These are phyloP conservation scores for Bombus sibiricus DNA, from an alignment of 1,140 invertebrate species.

Conservation along the genomic window DNA sequence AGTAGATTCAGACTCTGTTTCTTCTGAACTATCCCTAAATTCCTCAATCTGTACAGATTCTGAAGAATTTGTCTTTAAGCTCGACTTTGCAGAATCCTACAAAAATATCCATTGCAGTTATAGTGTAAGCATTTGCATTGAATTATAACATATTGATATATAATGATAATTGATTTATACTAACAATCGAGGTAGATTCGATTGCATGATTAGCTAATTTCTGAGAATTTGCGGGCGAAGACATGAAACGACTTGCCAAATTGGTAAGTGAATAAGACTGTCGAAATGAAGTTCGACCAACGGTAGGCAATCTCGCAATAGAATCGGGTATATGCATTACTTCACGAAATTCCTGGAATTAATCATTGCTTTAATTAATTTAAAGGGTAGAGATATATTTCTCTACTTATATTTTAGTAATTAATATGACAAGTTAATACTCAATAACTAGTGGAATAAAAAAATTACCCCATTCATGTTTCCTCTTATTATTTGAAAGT, in stretches of 20 bases:
- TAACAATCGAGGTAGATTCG: conserved; percentile 50
- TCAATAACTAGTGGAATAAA: neutral
- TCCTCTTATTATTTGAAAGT: conserved; percentile 83
- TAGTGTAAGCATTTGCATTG: neutral
- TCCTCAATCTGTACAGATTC: conserved; percentile 79
- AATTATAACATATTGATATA: neutral
- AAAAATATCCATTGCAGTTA: conserved; percentile 13
- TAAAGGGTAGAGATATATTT: neutral
- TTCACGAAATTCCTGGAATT: conserved; percentile 84
- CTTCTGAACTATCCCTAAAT: conserved; percentile 72
- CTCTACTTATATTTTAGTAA: no score
- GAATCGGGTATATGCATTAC: conserved; percentile 83
- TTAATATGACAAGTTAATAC: neutral
- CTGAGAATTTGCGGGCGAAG: conserved; percentile 69
- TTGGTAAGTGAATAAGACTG: conserved; percentile 83
- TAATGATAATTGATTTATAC: conserved; percentile 47
- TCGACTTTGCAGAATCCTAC: conserved; percentile 74
- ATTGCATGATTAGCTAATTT: conserved; percentile 56
- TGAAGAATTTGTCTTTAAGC: conserved; percentile 70
- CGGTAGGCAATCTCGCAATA: conserved; percentile 78
- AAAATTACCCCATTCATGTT: conserved; percentile 77
- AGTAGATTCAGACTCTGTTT: conserved; percentile 73
- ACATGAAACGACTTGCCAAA: conserved; percentile 78
- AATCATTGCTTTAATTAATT: conserved; percentile 24
- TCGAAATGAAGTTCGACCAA: conserved; percentile 81